Percentiles rank a stretch among this genome's conserved stretches.
Conservation (phyloP, 2,113 vertebrate species). For the Odocoileus virginianus region DNA sequence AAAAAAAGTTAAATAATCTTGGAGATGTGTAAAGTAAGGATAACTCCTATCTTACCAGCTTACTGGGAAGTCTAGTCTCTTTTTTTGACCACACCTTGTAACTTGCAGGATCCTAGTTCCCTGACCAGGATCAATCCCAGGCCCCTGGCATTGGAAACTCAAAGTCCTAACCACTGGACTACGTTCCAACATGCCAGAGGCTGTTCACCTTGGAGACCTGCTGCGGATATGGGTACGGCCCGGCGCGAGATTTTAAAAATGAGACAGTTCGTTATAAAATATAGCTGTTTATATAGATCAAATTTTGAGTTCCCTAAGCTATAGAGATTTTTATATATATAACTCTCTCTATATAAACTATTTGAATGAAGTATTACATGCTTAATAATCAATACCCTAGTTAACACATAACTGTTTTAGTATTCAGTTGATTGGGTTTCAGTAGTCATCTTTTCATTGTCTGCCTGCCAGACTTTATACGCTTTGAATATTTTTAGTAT, state of each 20-base stretch:
- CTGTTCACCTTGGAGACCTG: not conserved
- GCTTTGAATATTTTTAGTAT: constrained; percentile 16
- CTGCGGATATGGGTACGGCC: accelerated
- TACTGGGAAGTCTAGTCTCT: not conserved
- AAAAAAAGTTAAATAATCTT: not conserved
- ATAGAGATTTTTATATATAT: not conserved
- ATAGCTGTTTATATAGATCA: not conserved
- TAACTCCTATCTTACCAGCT: not conserved
- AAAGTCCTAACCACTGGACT: not conserved
- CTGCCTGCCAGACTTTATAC: not conserved
- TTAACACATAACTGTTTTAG: not conserved
- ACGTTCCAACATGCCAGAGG: not conserved
- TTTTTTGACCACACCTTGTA: not conserved
- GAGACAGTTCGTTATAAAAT: constrained; percentile 11
- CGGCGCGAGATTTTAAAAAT: not conserved
- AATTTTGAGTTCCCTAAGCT: constrained; percentile 35
- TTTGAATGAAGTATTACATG: not conserved
- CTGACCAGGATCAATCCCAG: not conserved
- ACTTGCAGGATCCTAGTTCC: not conserved
- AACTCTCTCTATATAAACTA: not conserved
- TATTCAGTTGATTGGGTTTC: constrained; percentile 2
- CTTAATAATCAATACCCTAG: not conserved
- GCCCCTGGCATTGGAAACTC: not conserved
- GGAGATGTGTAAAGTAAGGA: not conserved
- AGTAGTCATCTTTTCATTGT: not conserved